Evolutionary conservation across 1,140 invertebrate genomes (phyloP).

Genomic region (Nilaparvata lugens): DNA sequence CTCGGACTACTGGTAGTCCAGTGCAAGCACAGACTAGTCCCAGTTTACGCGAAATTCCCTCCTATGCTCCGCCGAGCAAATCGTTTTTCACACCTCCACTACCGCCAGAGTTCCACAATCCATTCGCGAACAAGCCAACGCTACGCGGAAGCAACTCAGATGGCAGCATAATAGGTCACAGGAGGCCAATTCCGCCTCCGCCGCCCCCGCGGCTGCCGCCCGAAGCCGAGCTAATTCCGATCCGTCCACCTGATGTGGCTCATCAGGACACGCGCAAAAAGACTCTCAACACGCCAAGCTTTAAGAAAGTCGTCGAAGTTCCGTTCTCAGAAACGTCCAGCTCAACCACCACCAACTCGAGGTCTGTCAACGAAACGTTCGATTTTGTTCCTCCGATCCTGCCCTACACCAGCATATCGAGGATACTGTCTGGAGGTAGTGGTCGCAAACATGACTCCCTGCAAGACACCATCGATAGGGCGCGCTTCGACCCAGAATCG

Average conservation of each 20-base stretch:
- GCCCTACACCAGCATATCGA: slow-evolving; percentile 60
- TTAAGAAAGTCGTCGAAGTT: slow-evolving; percentile 27
- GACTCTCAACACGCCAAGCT: slow-evolving; percentile 55
- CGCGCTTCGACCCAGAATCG: slow-evolving; percentile 21
- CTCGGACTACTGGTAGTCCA: slow-evolving; percentile 1
- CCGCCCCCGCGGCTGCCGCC: slow-evolving; percentile 65
- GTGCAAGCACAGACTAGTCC: slow-evolving; percentile 17
- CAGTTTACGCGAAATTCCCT: slow-evolving; percentile 48
- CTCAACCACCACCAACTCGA: slow-evolving; percentile 24
- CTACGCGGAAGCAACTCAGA: slow-evolving; percentile 53
- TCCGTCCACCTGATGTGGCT: slow-evolving; percentile 51
- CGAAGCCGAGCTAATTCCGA: slow-evolving; percentile 67
- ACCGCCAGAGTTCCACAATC: slow-evolving; percentile 65
- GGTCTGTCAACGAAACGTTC: slow-evolving; percentile 42
- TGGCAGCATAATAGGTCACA: slow-evolving; percentile 13
- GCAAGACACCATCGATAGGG: slow-evolving; percentile 23
- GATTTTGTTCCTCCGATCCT: slow-evolving; percentile 45
- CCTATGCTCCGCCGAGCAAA: slow-evolving; percentile 68
- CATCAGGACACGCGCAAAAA: slow-evolving; percentile 45
- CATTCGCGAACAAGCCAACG: slow-evolving; percentile 74
- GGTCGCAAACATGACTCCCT: slow-evolving; percentile 69
- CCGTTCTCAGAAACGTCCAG: slow-evolving; percentile 27
- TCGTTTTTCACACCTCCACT: slow-evolving; percentile 68
- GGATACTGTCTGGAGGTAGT: slow-evolving; percentile 70
- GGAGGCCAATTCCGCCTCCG: slow-evolving; percentile 46